Percentiles rank a stretch among this genome's conserved stretches.
phyloP scores from a whole-genome alignment of 2,113 vertebrate genomes.

The Tyrannus savana region DNA sequence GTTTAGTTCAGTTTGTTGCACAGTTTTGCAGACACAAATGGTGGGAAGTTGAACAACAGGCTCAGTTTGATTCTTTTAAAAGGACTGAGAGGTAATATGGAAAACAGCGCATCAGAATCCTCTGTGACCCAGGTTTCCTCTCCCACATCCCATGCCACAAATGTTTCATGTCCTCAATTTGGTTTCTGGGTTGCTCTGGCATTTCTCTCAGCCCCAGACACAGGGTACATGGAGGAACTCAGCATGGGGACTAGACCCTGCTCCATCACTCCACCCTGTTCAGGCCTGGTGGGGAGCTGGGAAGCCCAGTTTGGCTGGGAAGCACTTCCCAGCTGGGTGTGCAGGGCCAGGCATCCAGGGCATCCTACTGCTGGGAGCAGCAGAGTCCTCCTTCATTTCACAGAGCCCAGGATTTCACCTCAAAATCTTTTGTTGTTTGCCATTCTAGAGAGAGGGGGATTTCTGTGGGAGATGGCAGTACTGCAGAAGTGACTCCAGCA shows the following conservation, averaged over 20 bases:
- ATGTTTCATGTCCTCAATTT: not conserved
- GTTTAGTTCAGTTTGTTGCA: not conserved
- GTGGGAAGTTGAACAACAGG: not conserved
- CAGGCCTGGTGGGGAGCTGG: not conserved
- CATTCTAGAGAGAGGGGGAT: not conserved
- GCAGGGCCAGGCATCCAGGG: not conserved
- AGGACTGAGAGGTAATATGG: not conserved
- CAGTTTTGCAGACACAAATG: not conserved
- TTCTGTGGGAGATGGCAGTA: not conserved
- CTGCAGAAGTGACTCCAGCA: not conserved
- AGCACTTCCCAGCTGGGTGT: not conserved
- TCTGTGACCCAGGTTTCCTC: not conserved
- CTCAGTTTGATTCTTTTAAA: not conserved
- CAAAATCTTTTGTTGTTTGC: not conserved
- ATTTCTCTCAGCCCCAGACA: not conserved
- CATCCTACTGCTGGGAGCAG: not conserved
- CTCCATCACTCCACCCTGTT: not conserved
- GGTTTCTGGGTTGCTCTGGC: not conserved
- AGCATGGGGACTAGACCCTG: not conserved
- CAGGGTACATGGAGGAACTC: not conserved
- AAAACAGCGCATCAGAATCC: not conserved
- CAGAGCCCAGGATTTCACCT: not conserved
- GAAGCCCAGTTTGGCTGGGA: not conserved
- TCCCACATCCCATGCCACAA: slow-evolving; percentile 7
- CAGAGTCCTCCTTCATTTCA: not conserved